Percentiles rank a stretch among this genome's conserved stretches.
Conservation (phyloP, 2,888 invertebrate genomes). For the Drosophila kambysellisi region DNA sequence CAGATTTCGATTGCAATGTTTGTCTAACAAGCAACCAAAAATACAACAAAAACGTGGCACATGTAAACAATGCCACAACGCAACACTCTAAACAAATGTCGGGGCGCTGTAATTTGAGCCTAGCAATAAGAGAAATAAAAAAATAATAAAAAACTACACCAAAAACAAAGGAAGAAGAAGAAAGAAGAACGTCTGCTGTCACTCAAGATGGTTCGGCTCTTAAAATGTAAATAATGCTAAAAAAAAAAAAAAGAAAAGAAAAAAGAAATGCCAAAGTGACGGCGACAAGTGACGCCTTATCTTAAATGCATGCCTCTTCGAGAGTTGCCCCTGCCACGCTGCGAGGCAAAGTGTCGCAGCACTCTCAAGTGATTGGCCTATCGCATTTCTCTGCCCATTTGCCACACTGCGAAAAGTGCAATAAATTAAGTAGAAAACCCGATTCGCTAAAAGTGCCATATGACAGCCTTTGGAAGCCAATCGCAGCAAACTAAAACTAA, state of each 20-base stretch:
- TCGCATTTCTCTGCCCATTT: conserved; percentile 76
- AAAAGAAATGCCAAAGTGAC: conserved; percentile 55
- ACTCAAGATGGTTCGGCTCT: conserved; percentile 56
- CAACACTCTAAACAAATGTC: conserved; percentile 55
- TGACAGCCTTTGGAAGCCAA: conserved; percentile 23
- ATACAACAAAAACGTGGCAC: conserved; percentile 16
- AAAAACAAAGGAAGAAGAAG: conserved; percentile 15
- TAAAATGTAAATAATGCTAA: conserved; percentile 78
- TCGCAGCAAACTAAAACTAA: conserved; percentile 55
- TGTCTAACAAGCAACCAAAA: conserved; percentile 22
- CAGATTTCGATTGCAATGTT: conserved; percentile 76
- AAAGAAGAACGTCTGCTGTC: conserved; percentile 47
- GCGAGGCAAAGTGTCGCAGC: conserved; percentile 61
- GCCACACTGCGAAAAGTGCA: conserved; percentile 70
- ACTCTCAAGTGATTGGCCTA: conserved; percentile 74
- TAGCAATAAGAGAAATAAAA: conserved; percentile 15
- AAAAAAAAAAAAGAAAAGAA: conserved; percentile 32
- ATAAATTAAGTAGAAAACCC: conserved; percentile 60
- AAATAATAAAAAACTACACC: conserved; percentile 5
- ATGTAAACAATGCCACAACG: conserved; percentile 58
- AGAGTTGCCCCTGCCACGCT: conserved; percentile 19
- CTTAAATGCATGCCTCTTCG: conserved; percentile 74
- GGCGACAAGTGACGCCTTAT: conserved; percentile 76
- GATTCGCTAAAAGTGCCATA: conserved; percentile 23
- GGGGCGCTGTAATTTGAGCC: conserved; percentile 61